These are phyloP conservation scores for Drosophila anomalipes DNA, from an alignment of 2,888 invertebrate genomes.

Conservation along the genomic window DNA sequence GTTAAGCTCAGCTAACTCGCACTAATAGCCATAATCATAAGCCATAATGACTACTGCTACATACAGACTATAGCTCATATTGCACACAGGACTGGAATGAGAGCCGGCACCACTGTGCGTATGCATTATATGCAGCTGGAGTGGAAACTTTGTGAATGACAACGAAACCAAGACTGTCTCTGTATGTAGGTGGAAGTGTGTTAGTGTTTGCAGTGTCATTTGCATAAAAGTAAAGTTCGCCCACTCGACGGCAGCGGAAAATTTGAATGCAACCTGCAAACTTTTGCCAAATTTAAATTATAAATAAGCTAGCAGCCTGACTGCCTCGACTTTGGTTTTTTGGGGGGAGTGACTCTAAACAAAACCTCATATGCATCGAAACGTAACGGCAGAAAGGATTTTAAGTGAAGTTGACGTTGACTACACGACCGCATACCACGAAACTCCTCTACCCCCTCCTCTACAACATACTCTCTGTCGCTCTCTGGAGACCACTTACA, in stretches of 20 bases:
- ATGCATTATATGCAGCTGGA: constrained; percentile 49
- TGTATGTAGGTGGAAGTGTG: not conserved
- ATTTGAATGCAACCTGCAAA: constrained; percentile 79
- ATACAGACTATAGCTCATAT: constrained; percentile 54
- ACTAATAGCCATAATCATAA: constrained; percentile 79
- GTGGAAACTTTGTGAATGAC: constrained; percentile 73
- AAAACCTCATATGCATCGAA: constrained; percentile 82
- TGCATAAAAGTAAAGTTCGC: constrained; percentile 81
- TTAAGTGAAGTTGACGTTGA: constrained; percentile 82
- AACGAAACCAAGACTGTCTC: constrained; percentile 55
- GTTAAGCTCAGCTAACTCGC: constrained; percentile 59
- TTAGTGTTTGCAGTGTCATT: constrained; percentile 68
- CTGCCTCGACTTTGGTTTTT: constrained; percentile 31
- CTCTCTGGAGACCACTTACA: constrained; percentile 73
- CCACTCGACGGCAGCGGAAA: constrained; percentile 72
- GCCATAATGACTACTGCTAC: constrained; percentile 72
- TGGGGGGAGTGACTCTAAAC: constrained; percentile 56
- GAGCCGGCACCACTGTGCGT: constrained; percentile 48
- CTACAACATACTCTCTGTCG: not conserved
- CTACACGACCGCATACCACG: constrained; percentile 75
- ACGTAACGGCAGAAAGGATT: constrained; percentile 81
- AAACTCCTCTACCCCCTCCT: not conserved
- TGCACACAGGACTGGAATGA: constrained; percentile 28
- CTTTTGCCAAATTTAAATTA: constrained; percentile 80
- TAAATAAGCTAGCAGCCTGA: constrained; percentile 70